Evolutionary conservation across 2,113 vertebrate species (phyloP).

Genomic region (Psilopsiagon aymara): DNA sequence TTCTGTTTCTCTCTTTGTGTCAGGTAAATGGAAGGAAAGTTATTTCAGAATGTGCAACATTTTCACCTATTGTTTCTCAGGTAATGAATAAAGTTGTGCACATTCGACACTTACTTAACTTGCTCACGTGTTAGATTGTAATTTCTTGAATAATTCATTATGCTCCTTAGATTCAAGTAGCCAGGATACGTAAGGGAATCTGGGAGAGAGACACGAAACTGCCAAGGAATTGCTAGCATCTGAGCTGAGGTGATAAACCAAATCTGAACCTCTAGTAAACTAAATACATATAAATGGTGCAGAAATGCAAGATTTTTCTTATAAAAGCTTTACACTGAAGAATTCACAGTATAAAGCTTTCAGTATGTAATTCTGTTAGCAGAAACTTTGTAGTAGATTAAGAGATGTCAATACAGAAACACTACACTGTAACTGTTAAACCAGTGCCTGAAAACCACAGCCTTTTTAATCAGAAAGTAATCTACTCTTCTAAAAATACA

Average conservation of each 20-base stretch:
- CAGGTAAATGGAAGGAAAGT: not conserved
- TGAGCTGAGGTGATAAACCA: not conserved
- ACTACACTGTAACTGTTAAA: not conserved
- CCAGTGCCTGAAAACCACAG: not conserved
- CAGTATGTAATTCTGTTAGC: not conserved
- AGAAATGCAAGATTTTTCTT: not conserved
- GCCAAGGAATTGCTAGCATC: rapidly evolving
- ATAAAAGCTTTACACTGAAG: not conserved
- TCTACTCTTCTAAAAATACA: not conserved
- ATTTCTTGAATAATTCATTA: not conserved
- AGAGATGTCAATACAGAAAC: not conserved
- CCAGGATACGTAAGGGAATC: not conserved
- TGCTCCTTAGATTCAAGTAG: not conserved
- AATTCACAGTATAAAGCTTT: not conserved
- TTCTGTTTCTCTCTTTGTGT: not conserved
- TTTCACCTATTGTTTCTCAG: not conserved
- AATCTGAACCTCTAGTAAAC: not conserved
- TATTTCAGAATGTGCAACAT: not conserved
- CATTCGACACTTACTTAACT: not conserved
- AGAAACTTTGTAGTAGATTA: not conserved
- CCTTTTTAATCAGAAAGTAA: not conserved
- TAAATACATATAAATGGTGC: not conserved
- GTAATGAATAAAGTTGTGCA: not conserved
- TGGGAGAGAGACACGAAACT: not conserved
- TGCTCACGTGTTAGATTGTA: not conserved